Base-by-base conservation (phyloP, 1,140 invertebrate species). In the Ericerus pela region DNA sequence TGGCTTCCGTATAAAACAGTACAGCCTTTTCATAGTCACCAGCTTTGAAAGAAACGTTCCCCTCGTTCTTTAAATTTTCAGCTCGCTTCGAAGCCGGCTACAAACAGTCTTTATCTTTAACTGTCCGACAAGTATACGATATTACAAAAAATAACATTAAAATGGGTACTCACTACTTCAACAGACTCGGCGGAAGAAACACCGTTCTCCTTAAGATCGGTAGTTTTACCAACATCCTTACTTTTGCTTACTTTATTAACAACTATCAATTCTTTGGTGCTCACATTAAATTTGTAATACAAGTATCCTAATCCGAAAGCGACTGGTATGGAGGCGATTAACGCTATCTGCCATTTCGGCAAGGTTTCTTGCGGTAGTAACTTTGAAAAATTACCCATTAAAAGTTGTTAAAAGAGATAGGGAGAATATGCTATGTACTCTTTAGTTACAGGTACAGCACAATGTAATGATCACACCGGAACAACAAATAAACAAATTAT, bases 21-120 rank as follows among this genome's bases (percentile, higher is more conserved):
- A 96, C 88, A 12, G 94, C 93, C 66, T 90, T 82, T 61, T 89
- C 81, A 67, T 83, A 96, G 66, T 89, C 84, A 27, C 82, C 84
- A 53, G 74, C 78, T 68, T 85, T 88, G 67, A 95, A 97, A 62
- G 79, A 79, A 61, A 79, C 76, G 70, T 97, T 97, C 31, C 93
- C 93, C 69, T 83, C 79, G 58, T 78, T 80, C 72, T 97, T 97
- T 59, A 79, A 78, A 11, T 58, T 31, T 18, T 52, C 28, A 33
- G 41, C 41, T 47, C 12, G 10, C 26, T 47, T 3, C 2, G 41
- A 3, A 4, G 41, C 20, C 10, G 41, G 22, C 41, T 47, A 47
- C 41, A 47, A 3, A 5, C n/a, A n/a, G n/a, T n/a, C n/a, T n/a
- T n/a, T n/a, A n/a, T n/a, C n/a, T n/a, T n/a, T n/a, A n/a, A n/a